Evolutionary conservation across 2,888 invertebrate genomes (phyloP), one percentile per base, ranked within the genome.

Genomic region (Cheilosia vernalis): DNA sequence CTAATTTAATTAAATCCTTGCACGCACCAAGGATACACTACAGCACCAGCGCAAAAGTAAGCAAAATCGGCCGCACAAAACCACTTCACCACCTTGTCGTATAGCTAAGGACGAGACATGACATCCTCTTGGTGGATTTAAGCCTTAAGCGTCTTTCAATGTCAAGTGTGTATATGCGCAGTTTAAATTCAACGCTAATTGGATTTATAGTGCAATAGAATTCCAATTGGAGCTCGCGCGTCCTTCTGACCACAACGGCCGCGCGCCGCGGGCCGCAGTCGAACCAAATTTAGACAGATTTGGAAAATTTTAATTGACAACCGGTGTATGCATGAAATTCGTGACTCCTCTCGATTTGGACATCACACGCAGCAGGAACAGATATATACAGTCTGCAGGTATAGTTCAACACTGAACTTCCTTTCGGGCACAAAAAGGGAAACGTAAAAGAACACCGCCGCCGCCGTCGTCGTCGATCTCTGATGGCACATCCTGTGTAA

Each of bases 201-300:
- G 85, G 85, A 85, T 85, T 85, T 81, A 81, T 81, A 81, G 85
- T 77, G 81, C 85, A 85, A 85, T 85, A 63, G 85, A 77, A 81
- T 76, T 76, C 63, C 83, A 67, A 83, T 78, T 60, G 72, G 30
- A 47, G 27, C 47, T 37, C 51, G 40, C 30, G 17, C n/a, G 47
- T 61, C 47, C 55, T 42, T 69, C 33, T 40, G 55, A 49, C 55
- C 33, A 53, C 40, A 21, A 40, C 17, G 17, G 4, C n/a, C 33
- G 17, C 24, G 24, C 5, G 24, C 24, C 49, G 9, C 27, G 27
- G 27, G 27, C 27, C 33, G 4, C 21, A 49, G 27, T 37, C 78
- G 42, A 19, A 76, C 67, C 73, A 66, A 74, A 80, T 85, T 77
- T 67, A 83, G 64, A 15, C 60, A 42, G 85, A 72, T 85, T 77